phyloP scores from a whole-genome alignment of 2,888 invertebrate species.

The Dexiosoma caninum region DNA sequence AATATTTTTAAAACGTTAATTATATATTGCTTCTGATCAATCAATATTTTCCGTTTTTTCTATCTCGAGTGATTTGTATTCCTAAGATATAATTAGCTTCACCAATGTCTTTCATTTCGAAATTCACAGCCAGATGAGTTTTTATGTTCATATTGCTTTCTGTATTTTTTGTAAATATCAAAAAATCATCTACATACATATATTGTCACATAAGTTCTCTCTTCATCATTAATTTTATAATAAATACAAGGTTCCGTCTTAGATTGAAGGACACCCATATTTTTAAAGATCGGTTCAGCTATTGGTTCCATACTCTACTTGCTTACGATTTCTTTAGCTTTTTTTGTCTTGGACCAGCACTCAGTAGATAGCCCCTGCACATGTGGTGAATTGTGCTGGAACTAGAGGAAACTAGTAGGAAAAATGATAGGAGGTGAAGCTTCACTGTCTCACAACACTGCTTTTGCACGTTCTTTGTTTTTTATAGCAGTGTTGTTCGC shows the following conservation, averaged over 20 bases:
- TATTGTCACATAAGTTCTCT: too few relatives aligned
- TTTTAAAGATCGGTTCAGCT: slow-evolving; percentile 26
- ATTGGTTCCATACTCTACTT: slow-evolving; percentile 54
- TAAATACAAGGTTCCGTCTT: not conserved
- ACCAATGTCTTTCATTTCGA: slow-evolving; percentile 50
- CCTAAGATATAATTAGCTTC: slow-evolving; percentile 17
- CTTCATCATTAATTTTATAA: too few relatives aligned
- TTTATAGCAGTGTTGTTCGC: too few relatives aligned
- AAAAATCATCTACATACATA: too few relatives aligned
- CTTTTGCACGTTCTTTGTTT: too few relatives aligned
- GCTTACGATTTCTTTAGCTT: slow-evolving; percentile 53
- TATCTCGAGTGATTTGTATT: slow-evolving; percentile 23
- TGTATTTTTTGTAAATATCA: not conserved
- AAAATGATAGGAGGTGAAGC: too few relatives aligned
- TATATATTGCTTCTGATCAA: slow-evolving; percentile 39
- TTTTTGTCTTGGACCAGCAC: too few relatives aligned
- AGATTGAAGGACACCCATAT: slow-evolving; percentile 21
- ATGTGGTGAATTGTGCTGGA: too few relatives aligned
- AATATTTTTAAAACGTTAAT: not conserved
- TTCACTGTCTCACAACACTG: too few relatives aligned
- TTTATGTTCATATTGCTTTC: not conserved
- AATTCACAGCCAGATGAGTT: not conserved
- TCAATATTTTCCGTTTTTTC: slow-evolving; percentile 1
- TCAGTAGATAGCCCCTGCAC: too few relatives aligned
- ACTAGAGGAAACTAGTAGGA: too few relatives aligned